phyloP scores from a whole-genome alignment of 2,888 invertebrate genomes.

The Scaptomyza parva region DNA sequence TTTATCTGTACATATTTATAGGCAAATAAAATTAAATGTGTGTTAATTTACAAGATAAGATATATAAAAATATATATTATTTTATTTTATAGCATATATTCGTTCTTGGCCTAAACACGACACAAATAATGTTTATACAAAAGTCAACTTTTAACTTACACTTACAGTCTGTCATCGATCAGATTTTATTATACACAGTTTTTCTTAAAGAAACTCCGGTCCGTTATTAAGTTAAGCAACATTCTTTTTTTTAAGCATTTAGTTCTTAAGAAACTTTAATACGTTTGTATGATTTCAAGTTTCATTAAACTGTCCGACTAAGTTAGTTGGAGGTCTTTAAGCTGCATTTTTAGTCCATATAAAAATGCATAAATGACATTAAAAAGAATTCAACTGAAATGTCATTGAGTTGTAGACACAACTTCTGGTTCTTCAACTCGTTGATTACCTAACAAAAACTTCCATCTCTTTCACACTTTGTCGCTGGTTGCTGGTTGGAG shows the following conservation, averaged over 20 bases:
- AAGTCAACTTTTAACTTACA: too few relatives aligned
- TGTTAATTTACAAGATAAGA: neutral
- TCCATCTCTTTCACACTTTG: slow-evolving; percentile 13
- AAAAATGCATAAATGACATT: slow-evolving; percentile 29
- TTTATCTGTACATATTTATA: neutral
- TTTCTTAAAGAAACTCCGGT: too few relatives aligned
- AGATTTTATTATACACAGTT: too few relatives aligned
- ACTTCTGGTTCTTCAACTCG: slow-evolving; percentile 62
- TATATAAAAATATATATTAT: too few relatives aligned
- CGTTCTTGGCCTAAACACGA: too few relatives aligned
- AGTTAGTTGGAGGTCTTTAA: slow-evolving; percentile 34
- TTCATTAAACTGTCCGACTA: slow-evolving; percentile 27
- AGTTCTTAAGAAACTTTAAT: too few relatives aligned
- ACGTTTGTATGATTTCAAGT: neutral
- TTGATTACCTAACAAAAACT: neutral
- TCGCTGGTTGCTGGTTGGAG: too few relatives aligned
- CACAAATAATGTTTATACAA: too few relatives aligned
- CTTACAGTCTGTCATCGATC: too few relatives aligned
- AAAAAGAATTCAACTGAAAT: slow-evolving; percentile 46
- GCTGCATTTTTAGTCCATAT: slow-evolving; percentile 22
- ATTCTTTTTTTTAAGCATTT: neutral
- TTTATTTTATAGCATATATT: too few relatives aligned
- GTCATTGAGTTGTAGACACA: slow-evolving; percentile 64
- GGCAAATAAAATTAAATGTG: neutral
- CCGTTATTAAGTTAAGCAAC: too few relatives aligned